These are phyloP conservation scores for Eristalis intricaria DNA, from an alignment of 2,888 invertebrate species.

Conservation along the genomic window DNA sequence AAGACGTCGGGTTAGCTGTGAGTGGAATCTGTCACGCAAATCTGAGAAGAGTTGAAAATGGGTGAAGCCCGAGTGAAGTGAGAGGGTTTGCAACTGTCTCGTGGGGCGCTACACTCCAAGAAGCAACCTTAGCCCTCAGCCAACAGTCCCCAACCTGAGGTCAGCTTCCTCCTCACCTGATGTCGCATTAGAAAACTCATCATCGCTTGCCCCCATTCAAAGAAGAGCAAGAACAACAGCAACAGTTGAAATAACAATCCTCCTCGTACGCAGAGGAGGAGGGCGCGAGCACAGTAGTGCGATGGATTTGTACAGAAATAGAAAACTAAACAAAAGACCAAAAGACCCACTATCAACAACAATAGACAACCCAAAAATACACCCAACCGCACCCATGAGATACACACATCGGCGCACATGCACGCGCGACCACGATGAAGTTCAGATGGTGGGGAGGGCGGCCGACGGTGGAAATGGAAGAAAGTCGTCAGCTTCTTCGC, in stretches of 20 bases:
- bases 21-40: no score
- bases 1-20: no score
- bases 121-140: no score
- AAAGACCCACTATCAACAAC: slow-evolving; percentile 42
- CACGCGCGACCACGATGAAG: not conserved
- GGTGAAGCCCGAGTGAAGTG: no score
- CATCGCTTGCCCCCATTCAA: not conserved
- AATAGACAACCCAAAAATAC: slow-evolving; percentile 5
- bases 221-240: not conserved
- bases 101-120: no score
- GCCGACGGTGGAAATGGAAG: not conserved
- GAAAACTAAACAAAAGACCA: slow-evolving; percentile 46
- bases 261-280: not conserved
- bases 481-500: not conserved
- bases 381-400: not conserved
- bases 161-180: no score
- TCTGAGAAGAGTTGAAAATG: no score
- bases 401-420: not conserved
- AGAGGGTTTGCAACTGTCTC: no score
- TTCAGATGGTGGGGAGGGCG: not conserved
- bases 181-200: not conserved
- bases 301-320: slow-evolving; percentile 20
- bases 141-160: no score
- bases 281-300: not conserved
- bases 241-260: not conserved